Conservation (phyloP, 2,888 invertebrate genomes). For the Microchrysa polita region DNA sequence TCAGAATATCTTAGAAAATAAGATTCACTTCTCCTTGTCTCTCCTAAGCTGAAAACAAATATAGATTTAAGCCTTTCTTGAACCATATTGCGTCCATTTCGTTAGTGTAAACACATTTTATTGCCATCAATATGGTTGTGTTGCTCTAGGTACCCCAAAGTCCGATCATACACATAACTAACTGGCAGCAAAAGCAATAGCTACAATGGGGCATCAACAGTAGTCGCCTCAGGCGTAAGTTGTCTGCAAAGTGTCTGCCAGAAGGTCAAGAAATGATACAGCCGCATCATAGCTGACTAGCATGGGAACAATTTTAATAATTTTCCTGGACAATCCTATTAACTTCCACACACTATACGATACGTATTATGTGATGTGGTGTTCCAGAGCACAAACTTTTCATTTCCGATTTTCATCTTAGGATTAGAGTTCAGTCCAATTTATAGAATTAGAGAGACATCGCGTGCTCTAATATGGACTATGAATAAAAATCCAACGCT, state of each 20-base stretch:
- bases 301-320: not conserved
- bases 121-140: constrained; percentile 17
- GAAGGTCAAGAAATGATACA: constrained; percentile 32
- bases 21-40: too few species aligned
- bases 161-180: not conserved
- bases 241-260: not conserved
- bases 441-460: too few species aligned
- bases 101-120: constrained; percentile 32
- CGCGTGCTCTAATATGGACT: too few species aligned
- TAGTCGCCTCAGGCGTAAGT: not conserved
- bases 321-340: not conserved
- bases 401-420: constrained; percentile 43
- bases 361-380: too few species aligned
- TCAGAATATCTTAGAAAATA: too few species aligned
- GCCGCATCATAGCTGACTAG: not conserved
- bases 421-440: constrained; percentile 23
- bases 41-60: too few species aligned
- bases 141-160: not conserved
- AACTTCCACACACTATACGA: not conserved
- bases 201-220: not conserved
- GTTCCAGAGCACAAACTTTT: not conserved
- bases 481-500: too few species aligned
- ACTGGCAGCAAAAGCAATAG: constrained; percentile 9
- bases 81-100: constrained; percentile 35
- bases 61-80: not conserved